Base-by-base conservation (phyloP, 2,113 vertebrate species). In the Eurystomus gularis region DNA sequence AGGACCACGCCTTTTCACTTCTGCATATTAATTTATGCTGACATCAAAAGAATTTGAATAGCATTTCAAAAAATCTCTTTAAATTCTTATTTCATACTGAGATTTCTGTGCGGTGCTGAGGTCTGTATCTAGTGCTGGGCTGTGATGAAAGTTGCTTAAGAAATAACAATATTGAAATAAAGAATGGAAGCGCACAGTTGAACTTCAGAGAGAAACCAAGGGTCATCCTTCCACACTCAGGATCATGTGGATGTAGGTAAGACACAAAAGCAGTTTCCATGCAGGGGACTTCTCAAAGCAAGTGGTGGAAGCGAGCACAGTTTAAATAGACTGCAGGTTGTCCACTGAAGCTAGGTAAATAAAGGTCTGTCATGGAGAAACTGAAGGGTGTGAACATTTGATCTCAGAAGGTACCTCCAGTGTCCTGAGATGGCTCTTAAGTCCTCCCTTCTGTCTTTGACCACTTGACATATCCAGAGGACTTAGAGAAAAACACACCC, bases 1-100 rank as follows among this genome's bases (percentile, higher is more conserved):
- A 46, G 33, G 33, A 71, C 64, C 37, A 54, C 65, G 57, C 54
- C 51, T 96, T 96, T 93, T 92, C 78, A 89, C 46, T 92, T 89
- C 76, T 90, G 70, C 13, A 3, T 62, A 51, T 61, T 94, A 35
- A 78, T 44, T 61, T 86, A 70, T 19, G 90, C 89, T 87, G 35
- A 71, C 35, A 51, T 75, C 44, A 77, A 60, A 78, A 61, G 40
- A 64, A 90, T 88, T 39, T 86, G n/a, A 88, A 49, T 28, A 48
- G 26, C 26, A 68, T 69, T 88, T 93, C 2, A 1, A 29, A 90
- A 62, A 82, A 73, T 49, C 55, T 60, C 48, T 82, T 68, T 39
- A n/a, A 65, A 71, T 72, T 60, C 72, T 86, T 70, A 60, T 78
- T 52, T 80, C 58, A 42, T 29, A 28, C 40, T 21, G 83, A 71